These are phyloP conservation scores for Apocheima hispidaria DNA, from an alignment of 2,888 invertebrate species.

Conservation along the genomic window DNA sequence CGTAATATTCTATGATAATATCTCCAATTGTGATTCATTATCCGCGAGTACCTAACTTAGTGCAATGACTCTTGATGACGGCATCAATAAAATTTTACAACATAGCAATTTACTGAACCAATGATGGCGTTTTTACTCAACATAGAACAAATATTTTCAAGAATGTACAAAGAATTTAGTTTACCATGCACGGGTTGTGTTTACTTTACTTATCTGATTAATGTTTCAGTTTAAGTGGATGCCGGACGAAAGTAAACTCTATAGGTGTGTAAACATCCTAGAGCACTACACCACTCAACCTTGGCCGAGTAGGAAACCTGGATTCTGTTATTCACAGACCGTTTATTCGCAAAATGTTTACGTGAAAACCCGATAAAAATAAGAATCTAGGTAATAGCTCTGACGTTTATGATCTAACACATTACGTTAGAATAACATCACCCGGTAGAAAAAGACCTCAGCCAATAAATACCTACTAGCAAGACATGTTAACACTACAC, in stretches of 20 bases:
- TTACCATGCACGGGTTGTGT: slow-evolving; percentile 50
- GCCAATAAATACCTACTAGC: slow-evolving; percentile 8
- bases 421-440: slow-evolving; percentile 36
- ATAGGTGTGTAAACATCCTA: slow-evolving; percentile 58
- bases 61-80: slow-evolving; percentile 55
- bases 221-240: slow-evolving; percentile 46
- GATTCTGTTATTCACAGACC: slow-evolving; percentile 62
- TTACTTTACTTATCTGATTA: slow-evolving; percentile 55
- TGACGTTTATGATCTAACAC: slow-evolving; percentile 45
- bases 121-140: slow-evolving; percentile 16
- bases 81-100: slow-evolving; percentile 50
- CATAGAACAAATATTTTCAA: slow-evolving; percentile 48
- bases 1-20: slow-evolving; percentile 51
- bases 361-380: slow-evolving; percentile 53
- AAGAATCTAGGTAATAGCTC: slow-evolving; percentile 44
- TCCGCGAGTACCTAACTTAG: slow-evolving; percentile 42
- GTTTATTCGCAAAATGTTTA: slow-evolving; percentile 66
- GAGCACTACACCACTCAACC: slow-evolving; percentile 59
- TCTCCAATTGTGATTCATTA: slow-evolving; percentile 54
- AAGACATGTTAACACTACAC: slow-evolving; percentile 16
- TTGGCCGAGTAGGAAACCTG: slow-evolving; percentile 71
- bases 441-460: slow-evolving; percentile 16
- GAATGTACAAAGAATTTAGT: slow-evolving; percentile 45
- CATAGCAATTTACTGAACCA: slow-evolving; percentile 34
- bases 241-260: slow-evolving; percentile 53